Conservation (phyloP, 2,888 invertebrate species). For the Drosophila neonasuta region DNA sequence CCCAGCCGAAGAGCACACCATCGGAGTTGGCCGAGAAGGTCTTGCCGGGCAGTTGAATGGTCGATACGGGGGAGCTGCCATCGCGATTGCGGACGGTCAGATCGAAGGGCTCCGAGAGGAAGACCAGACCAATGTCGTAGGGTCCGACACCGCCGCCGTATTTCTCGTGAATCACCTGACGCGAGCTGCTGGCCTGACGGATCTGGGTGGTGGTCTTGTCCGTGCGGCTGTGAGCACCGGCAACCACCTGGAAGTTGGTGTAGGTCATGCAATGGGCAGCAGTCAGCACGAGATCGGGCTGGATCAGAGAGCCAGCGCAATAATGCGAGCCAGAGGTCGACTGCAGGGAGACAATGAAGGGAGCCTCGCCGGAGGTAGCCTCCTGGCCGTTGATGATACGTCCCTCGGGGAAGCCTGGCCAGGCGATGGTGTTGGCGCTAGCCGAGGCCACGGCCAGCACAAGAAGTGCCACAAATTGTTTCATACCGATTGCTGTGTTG, state of each 20-base stretch:
- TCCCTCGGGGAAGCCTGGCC: conserved; percentile 70
- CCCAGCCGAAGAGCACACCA: conserved; percentile 77
- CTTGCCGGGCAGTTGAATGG: conserved; percentile 58
- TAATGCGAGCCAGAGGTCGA: conserved; percentile 52
- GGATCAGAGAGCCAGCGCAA: conserved; percentile 82
- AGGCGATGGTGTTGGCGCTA: conserved; percentile 46
- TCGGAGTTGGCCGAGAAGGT: conserved; percentile 46
- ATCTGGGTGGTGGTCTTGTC: conserved; percentile 62
- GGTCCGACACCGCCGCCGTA: conserved; percentile 81
- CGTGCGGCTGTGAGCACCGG: conserved; percentile 79
- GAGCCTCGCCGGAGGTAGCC: conserved; percentile 80
- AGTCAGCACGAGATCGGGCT: conserved; percentile 77
- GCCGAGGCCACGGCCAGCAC: conserved; percentile 63
- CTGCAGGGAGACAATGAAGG: conserved; percentile 82
- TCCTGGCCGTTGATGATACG: conserved; percentile 79
- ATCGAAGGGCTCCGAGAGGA: conserved; percentile 64
- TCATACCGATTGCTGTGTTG: conserved; percentile 54
- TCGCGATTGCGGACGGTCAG: conserved; percentile 65
- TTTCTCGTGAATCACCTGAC: conserved; percentile 73
- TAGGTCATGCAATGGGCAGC: conserved; percentile 78
- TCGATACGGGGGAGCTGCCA: conserved; percentile 60
- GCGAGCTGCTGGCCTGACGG: conserved; percentile 52
- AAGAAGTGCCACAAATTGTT: conserved; percentile 63
- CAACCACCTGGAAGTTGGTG: conserved; percentile 71
- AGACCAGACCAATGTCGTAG: conserved; percentile 84